These are phyloP conservation scores for Philonicus albiceps DNA, from an alignment of 2,888 invertebrate species.

Conservation along the genomic window DNA sequence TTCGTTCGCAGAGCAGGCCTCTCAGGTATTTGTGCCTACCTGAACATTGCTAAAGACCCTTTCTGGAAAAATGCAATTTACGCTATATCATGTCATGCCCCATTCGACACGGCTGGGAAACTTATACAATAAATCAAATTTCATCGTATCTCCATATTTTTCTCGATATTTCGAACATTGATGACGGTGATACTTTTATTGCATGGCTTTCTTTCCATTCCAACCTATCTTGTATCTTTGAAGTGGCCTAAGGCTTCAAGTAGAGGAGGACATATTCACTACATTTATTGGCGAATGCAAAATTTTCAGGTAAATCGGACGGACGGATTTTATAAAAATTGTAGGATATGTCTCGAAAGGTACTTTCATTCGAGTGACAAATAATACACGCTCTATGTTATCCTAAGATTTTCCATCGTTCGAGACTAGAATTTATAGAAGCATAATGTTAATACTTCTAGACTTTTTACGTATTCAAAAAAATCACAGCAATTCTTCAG, in stretches of 20 bases:
- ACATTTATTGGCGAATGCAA: background rate
- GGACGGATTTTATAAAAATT: background rate
- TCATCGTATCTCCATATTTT: conserved; percentile 1
- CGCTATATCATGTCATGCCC: conserved; percentile 23
- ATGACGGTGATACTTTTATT: background rate
- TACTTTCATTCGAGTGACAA: background rate
- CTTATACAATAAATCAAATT: conserved; percentile 37
- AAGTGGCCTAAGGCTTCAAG: background rate
- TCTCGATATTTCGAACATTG: conserved; percentile 1
- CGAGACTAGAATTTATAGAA: background rate
- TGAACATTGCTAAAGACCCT: background rate
- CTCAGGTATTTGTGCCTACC: background rate
- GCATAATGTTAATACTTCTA: background rate
- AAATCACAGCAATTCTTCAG: background rate
- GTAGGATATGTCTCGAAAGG: background rate
- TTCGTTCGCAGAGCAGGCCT: background rate
- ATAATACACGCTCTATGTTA: background rate
- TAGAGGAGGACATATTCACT: background rate
- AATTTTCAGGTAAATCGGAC: background rate
- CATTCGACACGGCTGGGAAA: background rate
- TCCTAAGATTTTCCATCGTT: background rate
- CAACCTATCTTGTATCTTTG: background rate
- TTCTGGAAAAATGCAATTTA: conserved; percentile 15
- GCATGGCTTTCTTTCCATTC: background rate
- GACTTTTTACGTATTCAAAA: background rate